phyloP scores from a whole-genome alignment of 2,113 vertebrate species.

The Drymodes brunneopygia region DNA sequence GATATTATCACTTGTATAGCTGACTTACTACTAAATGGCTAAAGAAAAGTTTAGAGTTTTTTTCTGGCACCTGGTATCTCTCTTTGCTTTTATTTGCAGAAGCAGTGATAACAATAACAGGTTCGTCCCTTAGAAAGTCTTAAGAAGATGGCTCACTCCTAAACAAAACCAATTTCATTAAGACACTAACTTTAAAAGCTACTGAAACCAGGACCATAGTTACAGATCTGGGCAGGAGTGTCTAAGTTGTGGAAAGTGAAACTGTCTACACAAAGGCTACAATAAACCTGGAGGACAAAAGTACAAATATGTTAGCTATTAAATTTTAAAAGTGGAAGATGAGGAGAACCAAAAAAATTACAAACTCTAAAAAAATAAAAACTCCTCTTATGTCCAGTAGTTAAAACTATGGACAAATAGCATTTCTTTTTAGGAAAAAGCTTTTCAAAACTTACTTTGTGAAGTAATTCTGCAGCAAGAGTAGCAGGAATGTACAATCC shows the following conservation, averaged over 20 bases:
- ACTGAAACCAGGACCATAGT: neutral
- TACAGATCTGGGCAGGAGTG: neutral
- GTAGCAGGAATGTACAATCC: neutral
- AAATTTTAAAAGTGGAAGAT: neutral
- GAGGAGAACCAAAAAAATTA: neutral
- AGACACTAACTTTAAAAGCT: neutral
- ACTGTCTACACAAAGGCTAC: neutral
- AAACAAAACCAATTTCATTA: neutral
- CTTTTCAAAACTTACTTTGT: neutral
- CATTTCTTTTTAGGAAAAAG: neutral
- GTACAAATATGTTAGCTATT: neutral
- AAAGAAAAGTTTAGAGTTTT: neutral
- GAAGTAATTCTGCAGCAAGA: neutral
- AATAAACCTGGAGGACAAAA: neutral
- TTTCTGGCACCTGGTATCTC: neutral
- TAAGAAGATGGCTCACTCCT: neutral
- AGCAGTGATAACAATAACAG: neutral
- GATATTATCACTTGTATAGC: accelerated
- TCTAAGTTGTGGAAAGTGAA: neutral
- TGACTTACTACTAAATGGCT: neutral
- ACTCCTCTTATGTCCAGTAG: accelerated
- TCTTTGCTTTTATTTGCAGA: neutral
- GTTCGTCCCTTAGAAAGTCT: neutral
- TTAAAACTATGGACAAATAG: neutral
- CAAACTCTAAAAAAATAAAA: neutral